Evolutionary conservation across 1,140 invertebrate species (phyloP), one percentile per base, ranked within the genome.

Genomic region (Cydia amplana): DNA sequence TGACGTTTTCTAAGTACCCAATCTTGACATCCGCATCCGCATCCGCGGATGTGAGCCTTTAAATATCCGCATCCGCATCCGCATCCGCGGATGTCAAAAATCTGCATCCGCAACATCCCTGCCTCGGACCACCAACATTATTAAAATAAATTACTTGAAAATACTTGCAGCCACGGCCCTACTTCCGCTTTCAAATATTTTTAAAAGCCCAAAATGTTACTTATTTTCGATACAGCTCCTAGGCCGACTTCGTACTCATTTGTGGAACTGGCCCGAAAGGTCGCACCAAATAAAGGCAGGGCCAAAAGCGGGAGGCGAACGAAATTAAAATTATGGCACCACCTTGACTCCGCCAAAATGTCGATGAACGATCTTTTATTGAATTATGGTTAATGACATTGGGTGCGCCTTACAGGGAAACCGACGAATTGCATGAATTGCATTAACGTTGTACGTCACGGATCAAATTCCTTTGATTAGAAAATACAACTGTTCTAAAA

Each of bases 251-350:
- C 25, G 32, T 12, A 23, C 32, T 70, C 74, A 75, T 85, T 83
- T 80, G 75, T 79, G 74, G 79, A 83, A 79, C 82, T 74, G 64
- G 80, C 76, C 63, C 25, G n/a, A 85, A 83, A 87, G 84, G 85
- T 86, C 85, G 79, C 16, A 5, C 81, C 81, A 81, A 81, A 88
- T 84, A 84, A 73, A 82, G 84, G 60, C 63, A 79, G 76, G 79
- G 79, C 83, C 81, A 83, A 83, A 86, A 86, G 78, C 72, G 77
- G 79, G 74, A 46, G 73, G 76, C 55, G 55, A 72, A 74, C 49
- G 49, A 77, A 77, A 72, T 70, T 73, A 55, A 72, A 63, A 72
- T 72, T 73, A 78, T 36, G 28, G 28, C 7, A 32, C 32, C 65
- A 70, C 77, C 74, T 78, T 78, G 77, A 76, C 77, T 78, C 49